These are phyloP conservation scores for Galemys pyrenaicus DNA, from an alignment of 2,113 vertebrate genomes.

Conservation along the genomic window DNA sequence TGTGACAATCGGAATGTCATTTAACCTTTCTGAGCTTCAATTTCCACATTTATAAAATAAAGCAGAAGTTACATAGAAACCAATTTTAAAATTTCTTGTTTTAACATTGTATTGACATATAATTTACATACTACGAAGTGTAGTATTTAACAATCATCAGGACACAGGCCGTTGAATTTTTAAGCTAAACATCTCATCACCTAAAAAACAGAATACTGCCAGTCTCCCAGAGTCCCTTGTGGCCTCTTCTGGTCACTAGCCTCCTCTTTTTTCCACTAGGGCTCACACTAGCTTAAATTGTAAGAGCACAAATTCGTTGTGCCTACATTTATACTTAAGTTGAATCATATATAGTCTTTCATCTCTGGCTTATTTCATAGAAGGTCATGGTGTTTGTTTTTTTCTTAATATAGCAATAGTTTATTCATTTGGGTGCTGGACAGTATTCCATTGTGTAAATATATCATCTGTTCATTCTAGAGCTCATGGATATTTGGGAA, in stretches of 20 bases:
- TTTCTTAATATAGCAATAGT: background rate
- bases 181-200: background rate
- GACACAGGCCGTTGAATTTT: background rate
- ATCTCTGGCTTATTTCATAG: background rate
- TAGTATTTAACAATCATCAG: background rate
- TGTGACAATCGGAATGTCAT: background rate
- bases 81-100: conserved; percentile 16
- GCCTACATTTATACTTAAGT: background rate
- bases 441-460: background rate
- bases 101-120: background rate
- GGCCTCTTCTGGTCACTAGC: background rate
- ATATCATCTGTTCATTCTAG: background rate
- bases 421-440: background rate
- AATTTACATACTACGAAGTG: background rate
- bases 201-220: background rate
- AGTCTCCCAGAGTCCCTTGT: no score
- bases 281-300: background rate
- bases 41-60: conserved; percentile 15
- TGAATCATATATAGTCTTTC: background rate
- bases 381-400: background rate
- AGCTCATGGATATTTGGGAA: background rate
- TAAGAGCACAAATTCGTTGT: background rate
- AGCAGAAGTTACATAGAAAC: background rate
- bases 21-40: background rate
- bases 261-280: no score